These are phyloP conservation scores for Pipistrellus kuhlii DNA, from an alignment of 2,797 vertebrate species.

Conservation along the genomic window DNA sequence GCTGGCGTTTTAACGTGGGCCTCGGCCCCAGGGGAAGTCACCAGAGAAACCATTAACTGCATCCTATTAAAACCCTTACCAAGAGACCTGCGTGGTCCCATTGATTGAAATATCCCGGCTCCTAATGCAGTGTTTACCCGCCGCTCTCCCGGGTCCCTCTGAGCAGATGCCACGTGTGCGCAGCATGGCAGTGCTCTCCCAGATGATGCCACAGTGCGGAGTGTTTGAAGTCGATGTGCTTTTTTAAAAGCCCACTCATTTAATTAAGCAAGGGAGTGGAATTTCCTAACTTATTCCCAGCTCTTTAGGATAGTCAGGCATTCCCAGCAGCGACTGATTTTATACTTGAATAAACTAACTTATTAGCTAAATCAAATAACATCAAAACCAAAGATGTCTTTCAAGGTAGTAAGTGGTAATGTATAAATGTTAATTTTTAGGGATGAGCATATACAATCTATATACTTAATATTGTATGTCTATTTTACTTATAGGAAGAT, in stretches of 20 bases:
- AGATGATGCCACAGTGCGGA: slow-evolving; percentile 31
- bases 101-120: slow-evolving; percentile 67
- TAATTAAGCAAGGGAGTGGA: slow-evolving; percentile 74
- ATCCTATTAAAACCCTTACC: slow-evolving; percentile 70
- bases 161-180: slow-evolving; percentile 38
- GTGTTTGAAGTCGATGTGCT: slow-evolving; percentile 60
- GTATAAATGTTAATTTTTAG: slow-evolving; percentile 4
- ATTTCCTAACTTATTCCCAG: slow-evolving; percentile 66
- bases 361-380: neutral
- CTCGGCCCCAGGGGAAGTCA: slow-evolving; percentile 55
- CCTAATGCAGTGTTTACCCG: slow-evolving; percentile 70
- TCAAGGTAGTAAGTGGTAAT: neutral
- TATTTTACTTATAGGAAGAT: neutral
- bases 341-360: neutral
- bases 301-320: slow-evolving; percentile 9
- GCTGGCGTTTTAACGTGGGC: slow-evolving; percentile 49
- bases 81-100: slow-evolving; percentile 56
- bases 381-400: slow-evolving; percentile 3
- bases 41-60: slow-evolving; percentile 70
- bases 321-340: neutral
- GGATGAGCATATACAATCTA: neutral
- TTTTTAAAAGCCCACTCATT: slow-evolving; percentile 57
- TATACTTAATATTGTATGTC: neutral
- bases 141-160: slow-evolving; percentile 43
- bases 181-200: neutral